phyloP scores from a whole-genome alignment of 2,888 invertebrate genomes.

The Uloborus plumipes region DNA sequence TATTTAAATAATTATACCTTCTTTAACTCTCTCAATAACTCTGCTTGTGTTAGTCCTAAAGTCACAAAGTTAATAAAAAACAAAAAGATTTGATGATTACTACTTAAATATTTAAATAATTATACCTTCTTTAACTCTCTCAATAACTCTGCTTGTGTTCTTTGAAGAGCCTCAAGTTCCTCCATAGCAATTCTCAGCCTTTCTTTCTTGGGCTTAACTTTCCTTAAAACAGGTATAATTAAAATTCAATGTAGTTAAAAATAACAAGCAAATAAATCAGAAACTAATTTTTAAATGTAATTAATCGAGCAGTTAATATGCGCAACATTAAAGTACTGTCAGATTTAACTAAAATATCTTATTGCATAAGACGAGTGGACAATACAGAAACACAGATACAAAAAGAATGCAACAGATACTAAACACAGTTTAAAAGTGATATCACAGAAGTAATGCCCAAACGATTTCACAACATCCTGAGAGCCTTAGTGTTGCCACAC shows the following conservation, averaged over 20 bases:
- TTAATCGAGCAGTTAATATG: background rate
- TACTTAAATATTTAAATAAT: background rate
- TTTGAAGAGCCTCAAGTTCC: slow-evolving; percentile 84
- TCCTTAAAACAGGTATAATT: slow-evolving; percentile 66
- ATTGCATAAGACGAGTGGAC: too few relatives aligned
- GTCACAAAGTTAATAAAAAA: too few relatives aligned
- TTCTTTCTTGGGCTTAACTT: slow-evolving; percentile 88
- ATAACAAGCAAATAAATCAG: background rate
- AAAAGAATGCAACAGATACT: too few relatives aligned
- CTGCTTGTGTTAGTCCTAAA: too few relatives aligned
- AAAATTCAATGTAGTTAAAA: background rate
- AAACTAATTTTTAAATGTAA: background rate
- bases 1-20: slow-evolving; percentile 72
- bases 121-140: slow-evolving; percentile 80
- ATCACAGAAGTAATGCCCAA: too few relatives aligned
- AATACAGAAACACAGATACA: too few relatives aligned
- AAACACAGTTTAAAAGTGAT: too few relatives aligned
- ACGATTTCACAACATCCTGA: too few relatives aligned
- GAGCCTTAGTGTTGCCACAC: too few relatives aligned
- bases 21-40: slow-evolving; percentile 82
- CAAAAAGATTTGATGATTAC: too few relatives aligned
- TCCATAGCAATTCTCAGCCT: slow-evolving; percentile 82
- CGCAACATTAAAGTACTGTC: background rate
- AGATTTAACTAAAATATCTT: too few relatives aligned
- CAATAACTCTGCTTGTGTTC: slow-evolving; percentile 82